Evolutionary conservation across 1,140 invertebrate genomes (phyloP).

Genomic region (Tetranychus cinnabarinus): DNA sequence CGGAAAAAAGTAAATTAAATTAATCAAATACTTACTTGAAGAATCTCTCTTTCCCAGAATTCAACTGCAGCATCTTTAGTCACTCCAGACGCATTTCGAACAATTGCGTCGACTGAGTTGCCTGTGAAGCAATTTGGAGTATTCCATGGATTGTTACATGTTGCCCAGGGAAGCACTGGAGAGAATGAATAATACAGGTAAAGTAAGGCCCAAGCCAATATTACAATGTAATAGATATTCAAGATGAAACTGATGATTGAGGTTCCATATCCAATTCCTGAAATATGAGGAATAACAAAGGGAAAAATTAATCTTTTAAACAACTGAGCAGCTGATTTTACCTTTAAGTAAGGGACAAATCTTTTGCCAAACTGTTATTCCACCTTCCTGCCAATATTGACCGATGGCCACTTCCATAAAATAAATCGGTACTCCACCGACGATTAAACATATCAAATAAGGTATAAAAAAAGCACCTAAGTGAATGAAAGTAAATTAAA

Average conservation of each 20-base stretch:
- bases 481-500: not conserved
- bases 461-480: slow-evolving; percentile 40
- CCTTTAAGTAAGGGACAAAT: slow-evolving; percentile 51
- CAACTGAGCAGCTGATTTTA: not conserved
- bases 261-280: slow-evolving; percentile 19
- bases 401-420: slow-evolving; percentile 50
- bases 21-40: slow-evolving; percentile 14
- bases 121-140: not conserved
- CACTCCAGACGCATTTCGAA: not conserved
- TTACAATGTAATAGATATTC: slow-evolving; percentile 33
- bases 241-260: slow-evolving; percentile 29
- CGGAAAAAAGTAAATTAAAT: not conserved
- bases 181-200: slow-evolving; percentile 25
- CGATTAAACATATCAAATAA: slow-evolving; percentile 33
- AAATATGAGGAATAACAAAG: not conserved
- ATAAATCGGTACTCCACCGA: slow-evolving; percentile 42
- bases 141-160: slow-evolving; percentile 15
- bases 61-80: slow-evolving; percentile 6
- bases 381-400: slow-evolving; percentile 47
- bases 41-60: slow-evolving; percentile 16
- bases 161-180: slow-evolving; percentile 14
- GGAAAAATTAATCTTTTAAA: not conserved
- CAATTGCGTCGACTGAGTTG: not conserved
- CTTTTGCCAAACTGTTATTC: slow-evolving; percentile 42
- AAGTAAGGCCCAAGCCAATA: slow-evolving; percentile 29